Evolutionary conservation across 1,140 invertebrate genomes (phyloP), one percentile per base, ranked within the genome.

Genomic region (Ylistrum balloti): DNA sequence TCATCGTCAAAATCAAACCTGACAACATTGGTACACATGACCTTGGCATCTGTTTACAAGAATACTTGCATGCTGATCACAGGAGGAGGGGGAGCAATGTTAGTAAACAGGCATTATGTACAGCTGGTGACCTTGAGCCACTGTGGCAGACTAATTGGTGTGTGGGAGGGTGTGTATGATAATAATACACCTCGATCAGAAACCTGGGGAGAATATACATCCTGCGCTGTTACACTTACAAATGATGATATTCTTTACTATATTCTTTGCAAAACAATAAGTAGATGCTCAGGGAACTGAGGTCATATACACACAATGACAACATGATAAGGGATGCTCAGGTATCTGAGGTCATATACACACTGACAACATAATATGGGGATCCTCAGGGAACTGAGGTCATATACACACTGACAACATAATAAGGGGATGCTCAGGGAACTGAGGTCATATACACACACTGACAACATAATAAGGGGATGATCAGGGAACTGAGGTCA

Each of bases 81-180:
- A 74, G 56, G 56, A 28, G 56, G 56, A 74, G 56, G 56, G 22
- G 56, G 56, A 74, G 56, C 22, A 74, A 74, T 74, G 13, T 74
- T 74, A 74, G 56, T 74, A 74, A 28, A n/a, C 22, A 28, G 22
- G 17, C 3, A 74, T 74, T 74, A 11, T 74, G 22, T 74, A 74
- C 56, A 74, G 22, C 56, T 74, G 56, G 56, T 28, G 56, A 74
- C 56, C 56, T 74, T 28, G 56, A 28, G 56, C 28, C 17, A 74
- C 56, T 28, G 22, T 28, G 56, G 20, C n/a, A 22, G 2, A 74
- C 17, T 74, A 74, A 74, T 28, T 28, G n/a, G 56, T 74, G 56
- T 74, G 56, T 74, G 28, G 56, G 56, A 74, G 56, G 56, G 22
- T 22, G 22, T 28, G 28, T 28, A 1, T 38, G 35, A 38, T 5